Conservation (phyloP, 1,140 invertebrate genomes). For the Araneus ventricosus region DNA sequence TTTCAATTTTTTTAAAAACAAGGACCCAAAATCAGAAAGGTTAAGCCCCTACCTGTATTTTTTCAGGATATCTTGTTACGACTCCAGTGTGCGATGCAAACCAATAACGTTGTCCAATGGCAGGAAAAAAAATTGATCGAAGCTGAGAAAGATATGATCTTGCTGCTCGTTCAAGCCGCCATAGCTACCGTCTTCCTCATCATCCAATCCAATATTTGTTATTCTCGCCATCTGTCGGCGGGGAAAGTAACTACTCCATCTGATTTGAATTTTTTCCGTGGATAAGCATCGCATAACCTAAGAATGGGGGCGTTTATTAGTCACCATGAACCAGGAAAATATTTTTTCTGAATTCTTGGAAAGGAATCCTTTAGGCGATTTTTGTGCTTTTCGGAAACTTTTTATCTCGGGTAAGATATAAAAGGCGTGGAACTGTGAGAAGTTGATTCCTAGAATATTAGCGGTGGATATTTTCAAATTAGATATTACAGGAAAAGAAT, state of each 20-base stretch:
- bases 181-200: constrained; percentile 41
- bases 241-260: neutral
- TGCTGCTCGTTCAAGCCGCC: constrained; percentile 32
- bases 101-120: neutral
- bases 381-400: too few species aligned
- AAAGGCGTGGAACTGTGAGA: too few species aligned
- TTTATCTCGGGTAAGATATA: too few species aligned
- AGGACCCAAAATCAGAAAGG: neutral
- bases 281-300: too few species aligned
- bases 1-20: neutral
- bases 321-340: too few species aligned
- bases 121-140: constrained; percentile 4
- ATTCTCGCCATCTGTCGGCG: constrained; percentile 20
- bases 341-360: too few species aligned
- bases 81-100: neutral
- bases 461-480: too few species aligned
- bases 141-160: neutral
- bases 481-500: too few species aligned
- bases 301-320: too few species aligned
- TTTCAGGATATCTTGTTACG: neutral
- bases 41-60: neutral
- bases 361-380: too few species aligned
- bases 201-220: constrained; percentile 23
- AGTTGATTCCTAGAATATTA: too few species aligned
- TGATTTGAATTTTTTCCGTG: neutral